Conservation (phyloP, 2,888 invertebrate genomes). For the Pteria penguin region DNA sequence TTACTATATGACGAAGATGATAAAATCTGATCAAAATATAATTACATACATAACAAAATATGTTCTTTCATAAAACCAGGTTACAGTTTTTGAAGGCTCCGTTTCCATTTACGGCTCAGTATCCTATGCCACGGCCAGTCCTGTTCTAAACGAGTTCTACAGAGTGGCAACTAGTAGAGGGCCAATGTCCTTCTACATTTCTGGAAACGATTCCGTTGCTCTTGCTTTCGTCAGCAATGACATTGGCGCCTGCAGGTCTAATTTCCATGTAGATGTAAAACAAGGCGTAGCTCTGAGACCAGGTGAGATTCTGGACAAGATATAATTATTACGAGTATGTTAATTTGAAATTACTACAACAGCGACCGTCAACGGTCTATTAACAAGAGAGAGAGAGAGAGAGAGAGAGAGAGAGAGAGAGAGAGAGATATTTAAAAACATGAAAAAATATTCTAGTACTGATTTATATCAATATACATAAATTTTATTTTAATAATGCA, state of each 20-base stretch:
- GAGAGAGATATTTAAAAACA: too few species aligned
- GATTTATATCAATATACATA: too few species aligned
- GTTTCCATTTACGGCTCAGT: slow-evolving; percentile 58
- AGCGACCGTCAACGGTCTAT: too few species aligned
- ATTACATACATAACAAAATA: too few species aligned
- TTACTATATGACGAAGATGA: too few species aligned
- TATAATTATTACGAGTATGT: background rate
- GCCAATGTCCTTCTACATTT: slow-evolving; percentile 46
- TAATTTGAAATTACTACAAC: background rate
- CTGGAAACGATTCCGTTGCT: slow-evolving; percentile 43
- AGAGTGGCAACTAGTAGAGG: slow-evolving; percentile 26
- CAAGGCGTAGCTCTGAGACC: slow-evolving; percentile 42
- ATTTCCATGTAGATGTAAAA: slow-evolving; percentile 39
- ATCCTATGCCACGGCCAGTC: slow-evolving; percentile 49
- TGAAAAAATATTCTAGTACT: too few species aligned
- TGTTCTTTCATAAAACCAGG: too few species aligned
- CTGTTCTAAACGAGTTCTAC: slow-evolving; percentile 47
- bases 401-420: background rate
- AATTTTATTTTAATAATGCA: too few species aligned
- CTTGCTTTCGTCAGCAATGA: slow-evolving; percentile 44
- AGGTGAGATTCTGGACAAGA: slow-evolving; percentile 29
- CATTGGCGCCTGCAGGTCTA: slow-evolving; percentile 33
- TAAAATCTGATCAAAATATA: too few species aligned
- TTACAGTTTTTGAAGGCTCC: slow-evolving; percentile 42
- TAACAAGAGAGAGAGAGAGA: slow-evolving; percentile 1